A percentile compares a stretch with the other conserved stretches of the same genome.
Conservation (phyloP, 1,140 invertebrate species). For the Brachionus manjavacas region DNA sequence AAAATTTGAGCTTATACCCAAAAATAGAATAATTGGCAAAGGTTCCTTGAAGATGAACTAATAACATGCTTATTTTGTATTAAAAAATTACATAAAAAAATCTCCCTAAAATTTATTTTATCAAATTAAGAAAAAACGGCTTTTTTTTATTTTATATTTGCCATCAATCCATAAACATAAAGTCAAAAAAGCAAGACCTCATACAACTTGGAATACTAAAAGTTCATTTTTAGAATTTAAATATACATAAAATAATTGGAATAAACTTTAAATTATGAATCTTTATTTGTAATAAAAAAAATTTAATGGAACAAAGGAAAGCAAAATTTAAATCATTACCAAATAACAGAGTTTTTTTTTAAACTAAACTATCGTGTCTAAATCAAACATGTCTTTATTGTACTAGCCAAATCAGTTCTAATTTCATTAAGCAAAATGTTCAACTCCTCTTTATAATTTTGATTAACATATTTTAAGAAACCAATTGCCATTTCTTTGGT, state of each 20-base stretch:
- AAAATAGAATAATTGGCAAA: no score
- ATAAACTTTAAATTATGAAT: neutral
- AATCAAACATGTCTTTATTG: neutral
- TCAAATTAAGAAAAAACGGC: no score
- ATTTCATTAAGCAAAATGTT: constrained; percentile 27
- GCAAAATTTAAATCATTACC: neutral
- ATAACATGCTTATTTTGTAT: no score
- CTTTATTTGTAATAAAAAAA: neutral
- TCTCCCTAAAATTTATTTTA: no score
- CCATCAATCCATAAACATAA: no score
- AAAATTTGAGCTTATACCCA: no score
- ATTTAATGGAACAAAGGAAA: neutral
- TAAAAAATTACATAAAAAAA: no score
- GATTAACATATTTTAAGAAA: constrained; percentile 36
- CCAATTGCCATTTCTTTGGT: constrained; percentile 27
- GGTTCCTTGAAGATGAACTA: no score
- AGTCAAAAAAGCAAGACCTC: no score
- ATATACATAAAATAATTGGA: neutral
- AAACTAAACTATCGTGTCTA: neutral
- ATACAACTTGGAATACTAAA: no score
- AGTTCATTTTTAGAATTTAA: neutral
- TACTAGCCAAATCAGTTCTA: neutral
- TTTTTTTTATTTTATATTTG: no score
- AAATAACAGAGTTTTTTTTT: neutral
- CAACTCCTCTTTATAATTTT: constrained; percentile 36